These are phyloP conservation scores for Opisthocomus hoazin DNA, from an alignment of 2,113 vertebrate genomes.

Conservation along the genomic window DNA sequence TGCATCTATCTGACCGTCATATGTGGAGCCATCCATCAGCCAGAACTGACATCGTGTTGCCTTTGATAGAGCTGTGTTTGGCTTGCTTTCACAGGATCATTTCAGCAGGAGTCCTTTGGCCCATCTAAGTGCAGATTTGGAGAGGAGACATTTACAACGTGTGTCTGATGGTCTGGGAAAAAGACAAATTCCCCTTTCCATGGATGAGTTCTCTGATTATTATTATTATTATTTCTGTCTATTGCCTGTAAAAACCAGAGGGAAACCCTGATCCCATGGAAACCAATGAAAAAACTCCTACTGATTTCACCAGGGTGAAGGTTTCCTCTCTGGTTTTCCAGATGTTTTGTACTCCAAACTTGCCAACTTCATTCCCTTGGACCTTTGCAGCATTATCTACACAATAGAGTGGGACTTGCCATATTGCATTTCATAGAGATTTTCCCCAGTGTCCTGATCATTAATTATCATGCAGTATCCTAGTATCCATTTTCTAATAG, in stretches of 20 bases:
- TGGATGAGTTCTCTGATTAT: background rate
- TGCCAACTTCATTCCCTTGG: background rate
- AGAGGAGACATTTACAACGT: background rate
- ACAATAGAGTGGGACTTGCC: background rate
- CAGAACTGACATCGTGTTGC: rapidly evolving
- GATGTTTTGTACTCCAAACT: background rate
- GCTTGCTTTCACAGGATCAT: background rate
- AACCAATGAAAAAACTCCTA: background rate
- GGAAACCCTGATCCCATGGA: background rate
- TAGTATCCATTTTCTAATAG: background rate
- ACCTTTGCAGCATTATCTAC: background rate
- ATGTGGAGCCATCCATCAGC: background rate
- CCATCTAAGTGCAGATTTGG: background rate
- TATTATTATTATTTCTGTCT: background rate
- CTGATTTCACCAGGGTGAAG: background rate
- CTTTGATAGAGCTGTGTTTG: background rate
- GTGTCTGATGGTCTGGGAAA: background rate
- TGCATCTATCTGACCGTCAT: background rate
- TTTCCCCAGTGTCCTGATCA: background rate
- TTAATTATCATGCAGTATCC: background rate
- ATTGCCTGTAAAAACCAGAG: background rate
- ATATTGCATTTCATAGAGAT: background rate
- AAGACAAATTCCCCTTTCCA: background rate
- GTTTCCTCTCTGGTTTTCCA: background rate
- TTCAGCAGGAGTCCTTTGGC: background rate